Evolutionary conservation across 2,888 invertebrate species (phyloP).

Genomic region (Cataglyphis livida): DNA sequence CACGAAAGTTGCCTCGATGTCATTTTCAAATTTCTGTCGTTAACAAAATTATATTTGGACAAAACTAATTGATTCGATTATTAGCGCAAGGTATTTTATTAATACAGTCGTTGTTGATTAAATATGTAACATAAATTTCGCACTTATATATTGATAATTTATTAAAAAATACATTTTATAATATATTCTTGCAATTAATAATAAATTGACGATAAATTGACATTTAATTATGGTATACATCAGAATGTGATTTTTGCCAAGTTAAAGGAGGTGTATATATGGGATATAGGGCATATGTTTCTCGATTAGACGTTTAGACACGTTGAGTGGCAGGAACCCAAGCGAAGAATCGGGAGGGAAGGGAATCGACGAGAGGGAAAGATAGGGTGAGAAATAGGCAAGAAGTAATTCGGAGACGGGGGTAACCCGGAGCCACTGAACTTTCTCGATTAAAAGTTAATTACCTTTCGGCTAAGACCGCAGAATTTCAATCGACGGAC

Average conservation of each 20-base stretch:
- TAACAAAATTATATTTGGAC: not conserved
- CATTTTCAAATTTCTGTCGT: not conserved
- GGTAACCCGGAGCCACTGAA: constrained; percentile 75
- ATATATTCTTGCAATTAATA: not conserved
- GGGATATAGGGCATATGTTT: constrained; percentile 42
- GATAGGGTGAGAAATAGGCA: constrained; percentile 57
- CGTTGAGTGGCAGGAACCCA: constrained; percentile 76
- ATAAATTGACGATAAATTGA: not conserved
- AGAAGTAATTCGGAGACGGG: constrained; percentile 66
- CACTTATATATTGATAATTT: not conserved
- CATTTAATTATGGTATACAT: not conserved
- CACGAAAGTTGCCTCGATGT: not conserved
- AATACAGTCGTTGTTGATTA: not conserved
- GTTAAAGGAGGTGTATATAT: constrained; percentile 27
- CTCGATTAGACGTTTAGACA: constrained; percentile 77
- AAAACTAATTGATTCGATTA: not conserved
- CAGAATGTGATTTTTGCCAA: not conserved
- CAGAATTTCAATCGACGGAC: constrained; percentile 81
- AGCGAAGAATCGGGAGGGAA: constrained; percentile 56
- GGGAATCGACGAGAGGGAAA: constrained; percentile 56
- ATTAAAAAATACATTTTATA: not conserved
- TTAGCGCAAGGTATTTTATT: not conserved
- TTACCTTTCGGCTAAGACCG: constrained; percentile 81
- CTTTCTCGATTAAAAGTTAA: constrained; percentile 84
- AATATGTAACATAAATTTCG: too few species aligned